Percentiles rank a stretch among this genome's conserved stretches.
phyloP scores from a whole-genome alignment of 2,888 invertebrate species.

The Synanthedon formicaeformis region DNA sequence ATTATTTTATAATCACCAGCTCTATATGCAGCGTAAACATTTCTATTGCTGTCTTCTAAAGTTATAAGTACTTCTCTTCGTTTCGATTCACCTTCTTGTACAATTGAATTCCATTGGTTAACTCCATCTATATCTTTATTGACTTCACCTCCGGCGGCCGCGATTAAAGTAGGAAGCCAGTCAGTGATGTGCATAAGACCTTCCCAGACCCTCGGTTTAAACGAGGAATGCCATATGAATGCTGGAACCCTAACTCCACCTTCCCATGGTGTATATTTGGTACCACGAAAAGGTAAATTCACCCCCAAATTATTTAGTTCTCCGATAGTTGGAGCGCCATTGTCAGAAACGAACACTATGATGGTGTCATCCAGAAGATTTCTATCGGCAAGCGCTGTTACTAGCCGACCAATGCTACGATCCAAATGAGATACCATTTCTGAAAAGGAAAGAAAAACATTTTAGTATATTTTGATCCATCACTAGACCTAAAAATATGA shows the following conservation, averaged over 20 bases:
- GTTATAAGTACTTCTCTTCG: constrained; percentile 71
- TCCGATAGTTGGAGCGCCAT: constrained; percentile 85
- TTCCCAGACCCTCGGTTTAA: constrained; percentile 73
- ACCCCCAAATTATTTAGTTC: constrained; percentile 80
- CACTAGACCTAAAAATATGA: too few relatives aligned
- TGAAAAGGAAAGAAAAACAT: constrained; percentile 21
- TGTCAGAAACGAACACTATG: constrained; percentile 90
- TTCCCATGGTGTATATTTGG: constrained; percentile 87
- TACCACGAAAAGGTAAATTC: constrained; percentile 83
- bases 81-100: constrained; percentile 47
- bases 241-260: constrained; percentile 85
- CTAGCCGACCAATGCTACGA: constrained; percentile 81
- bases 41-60: constrained; percentile 63
- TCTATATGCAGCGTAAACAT: constrained; percentile 67
- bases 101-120: constrained; percentile 76
- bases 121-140: constrained; percentile 72
- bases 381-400: constrained; percentile 74
- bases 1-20: constrained; percentile 74
- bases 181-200: constrained; percentile 83
- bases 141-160: constrained; percentile 42
- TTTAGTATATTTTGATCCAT: neutral
- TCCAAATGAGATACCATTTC: constrained; percentile 83
- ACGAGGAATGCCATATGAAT: constrained; percentile 73
- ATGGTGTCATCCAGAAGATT: constrained; percentile 84
- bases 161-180: constrained; percentile 81